These are phyloP conservation scores for Scarus forsteni DNA, from an alignment of 2,797 vertebrate species.

Conservation along the genomic window DNA sequence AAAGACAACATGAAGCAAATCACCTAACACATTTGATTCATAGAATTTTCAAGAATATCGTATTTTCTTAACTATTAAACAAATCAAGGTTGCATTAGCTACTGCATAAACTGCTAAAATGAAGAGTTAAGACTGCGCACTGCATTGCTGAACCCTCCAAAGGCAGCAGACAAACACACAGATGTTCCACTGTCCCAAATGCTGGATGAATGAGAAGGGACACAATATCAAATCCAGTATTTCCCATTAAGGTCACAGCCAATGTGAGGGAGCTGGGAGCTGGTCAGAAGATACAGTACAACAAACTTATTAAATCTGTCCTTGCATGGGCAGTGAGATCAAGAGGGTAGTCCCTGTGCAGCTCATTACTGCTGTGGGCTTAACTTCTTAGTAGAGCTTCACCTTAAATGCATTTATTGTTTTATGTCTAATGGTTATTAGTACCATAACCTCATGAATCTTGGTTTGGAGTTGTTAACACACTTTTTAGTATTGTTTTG, in stretches of 20 bases:
- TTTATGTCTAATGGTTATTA: conserved; percentile 27
- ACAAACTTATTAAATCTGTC: conserved; percentile 35
- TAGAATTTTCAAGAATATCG: background rate
- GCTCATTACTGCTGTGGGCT: conserved; percentile 42
- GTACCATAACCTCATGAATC: conserved; percentile 27
- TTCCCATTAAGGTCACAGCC: conserved; percentile 53
- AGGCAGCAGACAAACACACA: conserved; percentile 36
- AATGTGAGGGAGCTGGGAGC: conserved; percentile 39
- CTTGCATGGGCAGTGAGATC: conserved; percentile 39
- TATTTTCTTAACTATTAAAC: conserved; percentile 7
- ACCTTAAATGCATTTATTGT: conserved; percentile 28
- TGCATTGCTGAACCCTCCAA: conserved; percentile 29
- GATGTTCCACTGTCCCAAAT: conserved; percentile 57
- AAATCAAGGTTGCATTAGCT: background rate
- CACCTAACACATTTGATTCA: background rate
- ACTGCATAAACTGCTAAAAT: background rate
- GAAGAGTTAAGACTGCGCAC: conserved; percentile 12
- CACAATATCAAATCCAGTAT: conserved; percentile 56
- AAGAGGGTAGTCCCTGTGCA: conserved; percentile 43
- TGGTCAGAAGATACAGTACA: conserved; percentile 54
- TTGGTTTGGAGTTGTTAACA: conserved; percentile 40
- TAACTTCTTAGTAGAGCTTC: conserved; percentile 17
- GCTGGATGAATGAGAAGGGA: conserved; percentile 19
- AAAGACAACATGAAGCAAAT: no score
- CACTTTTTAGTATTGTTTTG: conserved; percentile 44